A percentile compares a stretch with the other conserved stretches of the same genome.
These are phyloP conservation scores for Entomyzon cyanotis DNA, from an alignment of 2,113 vertebrate species.

Conservation along the genomic window DNA sequence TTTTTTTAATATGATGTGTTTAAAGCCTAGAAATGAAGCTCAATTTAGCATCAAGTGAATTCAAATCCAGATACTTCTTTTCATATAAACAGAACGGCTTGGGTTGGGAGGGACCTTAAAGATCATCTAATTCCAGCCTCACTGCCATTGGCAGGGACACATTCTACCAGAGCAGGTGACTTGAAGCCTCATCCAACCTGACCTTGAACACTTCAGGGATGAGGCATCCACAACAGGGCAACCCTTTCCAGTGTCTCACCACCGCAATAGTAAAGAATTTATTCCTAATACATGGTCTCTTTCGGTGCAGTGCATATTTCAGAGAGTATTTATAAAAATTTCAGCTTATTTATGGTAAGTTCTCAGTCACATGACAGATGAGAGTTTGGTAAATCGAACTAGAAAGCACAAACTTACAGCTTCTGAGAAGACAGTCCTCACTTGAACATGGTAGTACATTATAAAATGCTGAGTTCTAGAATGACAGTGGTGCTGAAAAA, in stretches of 20 bases:
- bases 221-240: neutral
- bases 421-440: neutral
- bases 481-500: neutral
- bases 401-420: neutral
- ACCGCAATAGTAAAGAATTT: neutral
- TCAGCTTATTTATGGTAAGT: neutral
- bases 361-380: neutral
- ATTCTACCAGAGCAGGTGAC: neutral
- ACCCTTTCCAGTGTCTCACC: neutral
- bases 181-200: neutral
- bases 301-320: neutral
- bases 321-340: neutral
- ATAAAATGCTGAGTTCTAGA: neutral
- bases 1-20: neutral
- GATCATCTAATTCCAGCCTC: neutral
- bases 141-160: neutral
- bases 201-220: neutral
- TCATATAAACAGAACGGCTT: neutral
- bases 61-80: neutral
- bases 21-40: neutral
- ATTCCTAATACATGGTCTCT: neutral
- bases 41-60: neutral
- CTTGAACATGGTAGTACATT: neutral
- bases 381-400: neutral
- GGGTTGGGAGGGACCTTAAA: neutral